phyloP scores from a whole-genome alignment of 2,113 vertebrate genomes.

The Vidua macroura region DNA sequence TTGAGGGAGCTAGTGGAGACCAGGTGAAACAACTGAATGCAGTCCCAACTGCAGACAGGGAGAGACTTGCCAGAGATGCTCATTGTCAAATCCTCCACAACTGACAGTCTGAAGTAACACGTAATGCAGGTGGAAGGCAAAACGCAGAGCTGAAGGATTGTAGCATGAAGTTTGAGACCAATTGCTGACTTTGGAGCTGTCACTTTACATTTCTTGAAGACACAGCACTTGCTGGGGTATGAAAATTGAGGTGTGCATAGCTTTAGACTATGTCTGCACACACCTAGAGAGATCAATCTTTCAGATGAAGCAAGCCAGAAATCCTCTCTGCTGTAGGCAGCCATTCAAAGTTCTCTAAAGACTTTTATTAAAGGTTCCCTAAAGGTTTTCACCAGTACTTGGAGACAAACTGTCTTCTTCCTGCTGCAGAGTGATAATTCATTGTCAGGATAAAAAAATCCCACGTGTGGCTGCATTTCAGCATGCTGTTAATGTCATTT shows the following conservation, averaged over 20 bases:
- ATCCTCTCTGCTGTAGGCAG: conserved; percentile 28
- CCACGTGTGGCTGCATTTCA: conserved; percentile 44
- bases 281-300: conserved; percentile 44
- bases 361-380: conserved; percentile 40
- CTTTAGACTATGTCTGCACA: not conserved
- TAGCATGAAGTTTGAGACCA: not conserved
- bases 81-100: not conserved
- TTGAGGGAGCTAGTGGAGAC: not conserved
- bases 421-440: conserved; percentile 34
- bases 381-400: conserved; percentile 31
- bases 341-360: conserved; percentile 26
- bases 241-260: conserved; percentile 12
- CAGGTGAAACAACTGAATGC: not conserved
- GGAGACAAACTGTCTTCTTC: conserved; percentile 36
- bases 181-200: not conserved
- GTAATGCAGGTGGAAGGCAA: not conserved
- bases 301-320: not conserved
- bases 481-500: conserved; percentile 14
- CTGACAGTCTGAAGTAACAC: not conserved
- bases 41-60: not conserved
- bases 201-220: conserved; percentile 31
- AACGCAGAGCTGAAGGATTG: not conserved
- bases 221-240: not conserved
- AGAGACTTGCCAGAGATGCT: not conserved
- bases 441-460: conserved; percentile 24